Conservation (phyloP, 2,888 invertebrate genomes). For the Xanthia togata region DNA sequence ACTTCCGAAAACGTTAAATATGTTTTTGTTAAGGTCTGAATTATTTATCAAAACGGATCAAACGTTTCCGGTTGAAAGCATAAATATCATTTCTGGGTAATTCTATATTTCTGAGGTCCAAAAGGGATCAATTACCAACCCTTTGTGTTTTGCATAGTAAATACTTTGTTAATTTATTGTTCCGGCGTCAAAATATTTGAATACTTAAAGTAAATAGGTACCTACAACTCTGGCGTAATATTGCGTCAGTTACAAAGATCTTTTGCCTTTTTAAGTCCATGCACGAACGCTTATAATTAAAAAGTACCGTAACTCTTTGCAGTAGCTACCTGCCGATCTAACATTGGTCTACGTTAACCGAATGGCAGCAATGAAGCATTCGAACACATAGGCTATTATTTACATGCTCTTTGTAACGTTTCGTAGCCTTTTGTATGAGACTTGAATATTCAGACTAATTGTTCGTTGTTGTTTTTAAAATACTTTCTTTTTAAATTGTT, state of each 20-base stretch:
- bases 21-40: neutral
- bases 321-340: too few relatives aligned
- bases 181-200: constrained; percentile 18
- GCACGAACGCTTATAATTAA: neutral
- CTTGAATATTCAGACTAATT: too few relatives aligned
- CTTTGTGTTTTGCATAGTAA: constrained; percentile 39
- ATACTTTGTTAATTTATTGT: constrained; percentile 30
- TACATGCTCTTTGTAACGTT: too few relatives aligned
- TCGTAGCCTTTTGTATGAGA: too few relatives aligned
- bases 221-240: neutral
- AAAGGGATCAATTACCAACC: constrained; percentile 14
- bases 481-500: too few relatives aligned
- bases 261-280: neutral
- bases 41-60: constrained; percentile 33
- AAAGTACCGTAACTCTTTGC: too few relatives aligned
- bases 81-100: constrained; percentile 23
- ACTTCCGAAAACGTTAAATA: constrained; percentile 7
- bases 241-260: neutral
- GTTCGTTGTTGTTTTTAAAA: too few relatives aligned
- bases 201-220: neutral
- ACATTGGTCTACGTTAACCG: too few relatives aligned
- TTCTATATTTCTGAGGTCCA: constrained; percentile 35
- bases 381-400: too few relatives aligned
- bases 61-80: constrained; percentile 11
- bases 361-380: too few relatives aligned